Evolutionary conservation across 2,113 vertebrate species (phyloP).

Genomic region (Indri indri): DNA sequence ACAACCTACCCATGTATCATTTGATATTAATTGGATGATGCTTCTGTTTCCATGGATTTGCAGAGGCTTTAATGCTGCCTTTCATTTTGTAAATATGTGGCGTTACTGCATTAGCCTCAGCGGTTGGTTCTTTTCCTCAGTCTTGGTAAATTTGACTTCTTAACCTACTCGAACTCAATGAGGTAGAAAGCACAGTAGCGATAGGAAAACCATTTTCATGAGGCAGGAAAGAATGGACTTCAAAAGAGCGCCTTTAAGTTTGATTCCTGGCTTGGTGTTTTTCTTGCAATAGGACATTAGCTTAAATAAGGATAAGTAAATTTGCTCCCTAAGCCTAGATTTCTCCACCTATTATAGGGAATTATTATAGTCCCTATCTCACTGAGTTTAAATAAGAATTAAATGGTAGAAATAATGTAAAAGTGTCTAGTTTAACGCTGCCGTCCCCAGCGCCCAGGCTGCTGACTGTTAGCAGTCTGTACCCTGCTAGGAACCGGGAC

Average conservation of each 20-base stretch:
- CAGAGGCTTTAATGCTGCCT: fast-evolving
- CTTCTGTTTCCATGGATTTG: background rate
- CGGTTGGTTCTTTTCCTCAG: background rate
- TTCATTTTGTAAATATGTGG: too few relatives aligned
- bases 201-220: background rate
- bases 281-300: background rate
- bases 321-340: background rate
- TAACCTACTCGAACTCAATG: background rate
- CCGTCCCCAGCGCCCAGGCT: too few relatives aligned
- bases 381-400: background rate
- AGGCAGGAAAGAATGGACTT: background rate
- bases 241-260: background rate
- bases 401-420: background rate
- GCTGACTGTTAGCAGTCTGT: too few relatives aligned
- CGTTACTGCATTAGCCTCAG: background rate
- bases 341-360: background rate
- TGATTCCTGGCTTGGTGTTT: background rate
- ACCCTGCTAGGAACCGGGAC: too few relatives aligned
- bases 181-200: background rate
- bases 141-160: background rate
- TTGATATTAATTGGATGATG: background rate
- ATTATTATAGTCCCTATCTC: background rate
- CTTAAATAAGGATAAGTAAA: background rate
- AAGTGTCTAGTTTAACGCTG: background rate
- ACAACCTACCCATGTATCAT: fast-evolving